phyloP scores from a whole-genome alignment of 1,140 invertebrate genomes.

The Pectinophora gossypiella region DNA sequence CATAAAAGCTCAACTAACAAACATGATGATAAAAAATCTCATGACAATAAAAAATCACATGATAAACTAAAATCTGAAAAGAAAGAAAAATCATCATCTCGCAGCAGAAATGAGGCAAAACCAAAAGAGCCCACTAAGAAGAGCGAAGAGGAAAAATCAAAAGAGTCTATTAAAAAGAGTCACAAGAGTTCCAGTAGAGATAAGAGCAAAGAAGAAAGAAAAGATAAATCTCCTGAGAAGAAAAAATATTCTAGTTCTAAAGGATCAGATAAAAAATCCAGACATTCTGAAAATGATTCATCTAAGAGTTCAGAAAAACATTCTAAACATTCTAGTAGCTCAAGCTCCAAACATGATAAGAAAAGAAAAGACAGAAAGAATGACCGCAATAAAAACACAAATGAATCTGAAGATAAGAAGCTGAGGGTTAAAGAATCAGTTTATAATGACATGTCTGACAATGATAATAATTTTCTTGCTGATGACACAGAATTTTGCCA shows the following conservation, averaged over 20 bases:
- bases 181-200: slow-evolving; percentile 43
- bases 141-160: background rate
- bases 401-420: slow-evolving; percentile 21
- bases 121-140: too few relatives aligned
- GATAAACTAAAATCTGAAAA: background rate
- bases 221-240: slow-evolving; percentile 33
- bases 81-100: background rate
- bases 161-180: slow-evolving; percentile 3
- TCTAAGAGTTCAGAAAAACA: slow-evolving; percentile 38
- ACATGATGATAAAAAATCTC: slow-evolving; percentile 35
- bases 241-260: slow-evolving; percentile 42
- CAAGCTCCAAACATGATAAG: slow-evolving; percentile 25
- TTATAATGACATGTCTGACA: slow-evolving; percentile 23
- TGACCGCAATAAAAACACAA: slow-evolving; percentile 7
- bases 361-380: slow-evolving; percentile 26
- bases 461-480: slow-evolving; percentile 21
- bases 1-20: slow-evolving; percentile 17
- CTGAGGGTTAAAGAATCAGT: slow-evolving; percentile 22
- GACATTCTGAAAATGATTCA: slow-evolving; percentile 27
- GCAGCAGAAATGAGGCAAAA: too few relatives aligned
- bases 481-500: slow-evolving; percentile 8
- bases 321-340: slow-evolving; percentile 17
- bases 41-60: slow-evolving; percentile 1
- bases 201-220: slow-evolving; percentile 30
- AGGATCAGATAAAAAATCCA: slow-evolving; percentile 37